Conservation (phyloP, 2,113 vertebrate species). For the Saccopteryx leptura region DNA sequence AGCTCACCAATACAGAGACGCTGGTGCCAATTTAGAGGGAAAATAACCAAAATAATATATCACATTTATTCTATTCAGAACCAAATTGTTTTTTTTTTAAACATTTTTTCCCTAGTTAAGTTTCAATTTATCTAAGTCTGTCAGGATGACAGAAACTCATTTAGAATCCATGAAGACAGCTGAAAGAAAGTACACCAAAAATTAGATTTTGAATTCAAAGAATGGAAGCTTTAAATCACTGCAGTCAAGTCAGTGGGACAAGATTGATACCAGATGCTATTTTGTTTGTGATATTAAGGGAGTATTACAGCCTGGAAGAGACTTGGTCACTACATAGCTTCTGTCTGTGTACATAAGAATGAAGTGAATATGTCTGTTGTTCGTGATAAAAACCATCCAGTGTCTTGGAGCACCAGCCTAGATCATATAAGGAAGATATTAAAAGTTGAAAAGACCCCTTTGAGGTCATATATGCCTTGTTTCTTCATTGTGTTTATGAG, state of each 20-base stretch:
- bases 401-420: constrained; percentile 80
- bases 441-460: not conserved
- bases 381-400: constrained; percentile 78
- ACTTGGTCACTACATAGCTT: constrained; percentile 91
- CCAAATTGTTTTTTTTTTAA: constrained; percentile 79
- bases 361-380: constrained; percentile 87
- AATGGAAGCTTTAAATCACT: constrained; percentile 91
- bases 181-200: constrained; percentile 91
- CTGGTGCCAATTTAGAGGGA: constrained; percentile 26
- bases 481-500: not conserved
- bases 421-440: not conserved
- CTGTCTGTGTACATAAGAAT: constrained; percentile 91
- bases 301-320: constrained; percentile 90
- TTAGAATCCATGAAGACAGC: constrained; percentile 90
- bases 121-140: constrained; percentile 88
- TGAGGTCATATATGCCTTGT: not conserved
- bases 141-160: constrained; percentile 91
- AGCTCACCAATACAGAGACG: constrained; percentile 64
- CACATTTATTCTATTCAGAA: constrained; percentile 80
- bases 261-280: constrained; percentile 91
- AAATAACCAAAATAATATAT: constrained; percentile 68
- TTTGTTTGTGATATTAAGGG: constrained; percentile 92
- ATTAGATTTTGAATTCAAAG: constrained; percentile 90
- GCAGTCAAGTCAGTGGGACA: constrained; percentile 88
- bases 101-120: constrained; percentile 87